Base-by-base conservation (phyloP, 2,797 vertebrate genomes). In the Halcyon smyrnensis region DNA sequence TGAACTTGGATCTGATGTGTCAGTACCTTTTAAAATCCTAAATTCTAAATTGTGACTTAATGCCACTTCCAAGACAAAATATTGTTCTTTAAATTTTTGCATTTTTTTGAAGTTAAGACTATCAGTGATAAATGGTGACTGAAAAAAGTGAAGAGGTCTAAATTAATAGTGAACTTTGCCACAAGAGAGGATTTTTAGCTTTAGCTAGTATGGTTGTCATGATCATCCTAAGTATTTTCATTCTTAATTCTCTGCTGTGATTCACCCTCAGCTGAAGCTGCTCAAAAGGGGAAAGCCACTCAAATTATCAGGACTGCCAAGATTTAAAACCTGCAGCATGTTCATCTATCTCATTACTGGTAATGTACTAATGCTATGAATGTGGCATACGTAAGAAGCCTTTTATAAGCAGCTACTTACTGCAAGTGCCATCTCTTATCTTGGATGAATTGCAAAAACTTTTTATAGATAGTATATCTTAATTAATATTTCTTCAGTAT, bases 401-500 rank as follows among this genome's bases (percentile, higher is more conserved):
- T 95, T 95, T 94, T 85, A 85, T 93, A 95, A 89, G 64, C 82
- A 78, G 45, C 75, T 64, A 56, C 91, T 92, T 28, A 54, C 11
- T 91, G 82, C 77, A 87, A 90, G 86, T 82, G 80, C 70, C 36
- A 46, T 92, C 70, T 87, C 63, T 85, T 79, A 77, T 78, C 86
- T 74, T 86, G 64, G 83, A 59, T 69, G 67, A 85, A 71, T 63
- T 81, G 59, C 90, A 91, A 82, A n/a, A 32, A 18, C 82, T 94
- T 95, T 96, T 97, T 91, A 91, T 95, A 97, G 87, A 89, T 75
- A 79, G 68, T 46, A 68, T 67, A 88, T 94, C 90, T 95, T 95
- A 89, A 94, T 93, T 87, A 74, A 53, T 75, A 84, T 92, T 87
- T 93, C 60, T 95, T 94, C 36, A 84, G 84, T 90, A 45, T 74